Evolutionary conservation across 2,888 invertebrate species (phyloP).

Genomic region (Anoplius nigerrimus): DNA sequence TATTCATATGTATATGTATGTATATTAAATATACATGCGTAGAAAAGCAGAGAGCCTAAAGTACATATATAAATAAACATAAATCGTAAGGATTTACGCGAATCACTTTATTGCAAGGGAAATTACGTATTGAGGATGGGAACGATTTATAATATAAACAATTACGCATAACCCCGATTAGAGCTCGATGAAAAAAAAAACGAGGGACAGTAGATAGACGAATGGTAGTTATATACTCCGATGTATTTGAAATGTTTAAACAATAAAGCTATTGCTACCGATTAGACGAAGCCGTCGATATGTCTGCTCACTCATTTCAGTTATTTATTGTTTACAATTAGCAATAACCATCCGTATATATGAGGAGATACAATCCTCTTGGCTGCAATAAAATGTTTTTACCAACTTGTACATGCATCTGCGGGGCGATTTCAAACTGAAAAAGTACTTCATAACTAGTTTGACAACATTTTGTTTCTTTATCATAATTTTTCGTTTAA

Average conservation of each 20-base stretch:
- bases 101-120: constrained; percentile 46
- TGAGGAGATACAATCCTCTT: no score
- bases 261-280: constrained; percentile 69
- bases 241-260: constrained; percentile 70
- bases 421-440: no score
- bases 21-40: constrained; percentile 38
- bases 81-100: constrained; percentile 49
- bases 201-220: constrained; percentile 34
- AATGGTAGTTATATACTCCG: constrained; percentile 68
- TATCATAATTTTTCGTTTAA: no score
- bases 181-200: constrained; percentile 33
- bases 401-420: no score
- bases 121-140: constrained; percentile 45
- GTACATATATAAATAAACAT: constrained; percentile 30
- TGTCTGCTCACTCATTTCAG: no score
- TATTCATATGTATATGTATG: constrained; percentile 20
- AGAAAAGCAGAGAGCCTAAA: constrained; percentile 39
- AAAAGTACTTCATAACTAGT: neutral
- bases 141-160: constrained; percentile 64
- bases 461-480: no score
- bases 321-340: no score
- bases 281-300: constrained; percentile 7
- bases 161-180: constrained; percentile 58
- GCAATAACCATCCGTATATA: no score
- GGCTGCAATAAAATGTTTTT: no score